A percentile compares a stretch with the other conserved stretches of the same genome.
Evolutionary conservation across 2,113 vertebrate species (phyloP).

Genomic region (Ictalurus furcatus): DNA sequence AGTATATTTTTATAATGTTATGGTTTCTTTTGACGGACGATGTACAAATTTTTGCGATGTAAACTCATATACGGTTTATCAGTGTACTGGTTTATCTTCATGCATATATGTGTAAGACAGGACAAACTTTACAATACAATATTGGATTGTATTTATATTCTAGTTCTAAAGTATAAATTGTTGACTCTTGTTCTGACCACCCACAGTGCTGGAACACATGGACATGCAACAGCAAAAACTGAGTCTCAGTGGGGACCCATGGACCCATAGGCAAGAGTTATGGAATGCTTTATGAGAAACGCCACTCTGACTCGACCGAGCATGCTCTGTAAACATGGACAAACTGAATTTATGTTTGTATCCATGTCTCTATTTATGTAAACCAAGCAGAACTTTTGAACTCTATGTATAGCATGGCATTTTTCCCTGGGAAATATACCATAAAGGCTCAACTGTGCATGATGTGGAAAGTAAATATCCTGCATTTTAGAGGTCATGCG

Average conservation of each 20-base stretch:
- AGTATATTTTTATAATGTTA: background rate
- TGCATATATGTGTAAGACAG: background rate
- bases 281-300: conserved; percentile 7
- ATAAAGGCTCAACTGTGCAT: background rate
- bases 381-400: background rate
- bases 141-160: background rate
- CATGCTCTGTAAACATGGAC: background rate
- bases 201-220: background rate
- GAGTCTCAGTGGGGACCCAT: background rate
- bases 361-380: background rate
- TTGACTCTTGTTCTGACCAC: conserved; percentile 1
- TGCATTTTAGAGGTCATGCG: background rate
- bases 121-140: background rate
- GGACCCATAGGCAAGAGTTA: background rate
- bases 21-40: background rate
- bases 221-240: conserved; percentile 4
- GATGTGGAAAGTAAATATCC: background rate
- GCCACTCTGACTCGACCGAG: background rate
- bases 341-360: background rate
- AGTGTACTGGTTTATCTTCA: background rate
- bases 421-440: background rate
- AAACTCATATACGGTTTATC: too few species aligned
- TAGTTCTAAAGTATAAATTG: background rate
- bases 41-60: background rate
- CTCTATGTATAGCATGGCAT: background rate